Percentiles rank a stretch among this genome's conserved stretches.
Conservation (phyloP, 2,888 invertebrate genomes). For the Drosophila mettleri region DNA sequence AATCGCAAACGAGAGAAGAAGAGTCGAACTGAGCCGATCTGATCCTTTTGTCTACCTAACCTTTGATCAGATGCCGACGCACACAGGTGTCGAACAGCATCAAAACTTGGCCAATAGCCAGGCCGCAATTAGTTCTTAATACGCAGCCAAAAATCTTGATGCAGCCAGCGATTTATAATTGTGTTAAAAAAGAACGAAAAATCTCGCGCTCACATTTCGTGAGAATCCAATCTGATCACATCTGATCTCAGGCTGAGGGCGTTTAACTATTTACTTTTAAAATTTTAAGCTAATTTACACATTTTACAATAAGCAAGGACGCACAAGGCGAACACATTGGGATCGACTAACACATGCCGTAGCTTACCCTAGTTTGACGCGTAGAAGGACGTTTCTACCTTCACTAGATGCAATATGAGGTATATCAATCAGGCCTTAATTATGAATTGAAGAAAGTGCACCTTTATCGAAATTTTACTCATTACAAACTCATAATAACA, state of each 20-base stretch:
- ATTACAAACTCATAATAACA: no score
- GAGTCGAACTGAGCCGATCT: conserved; percentile 8
- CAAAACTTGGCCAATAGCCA: conserved; percentile 54
- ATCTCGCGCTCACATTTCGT: conserved; percentile 63
- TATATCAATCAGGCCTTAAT: not conserved
- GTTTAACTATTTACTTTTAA: conserved; percentile 65
- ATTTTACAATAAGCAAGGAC: conserved; percentile 43
- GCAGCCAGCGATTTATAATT: conserved; percentile 71
- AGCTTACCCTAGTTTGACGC: no score
- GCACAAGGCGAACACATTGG: not conserved
- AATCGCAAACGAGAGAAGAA: conserved; percentile 73
- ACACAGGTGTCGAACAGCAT: conserved; percentile 62
- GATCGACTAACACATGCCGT: not conserved
- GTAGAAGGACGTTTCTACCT: not conserved
- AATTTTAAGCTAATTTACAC: conserved; percentile 78
- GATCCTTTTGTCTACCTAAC: conserved; percentile 45
- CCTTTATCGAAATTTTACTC: no score
- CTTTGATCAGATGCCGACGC: conserved; percentile 74
- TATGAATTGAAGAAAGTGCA: no score
- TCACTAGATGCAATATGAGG: no score
- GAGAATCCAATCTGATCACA: conserved; percentile 47
- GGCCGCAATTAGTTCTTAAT: conserved; percentile 80
- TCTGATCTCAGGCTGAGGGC: conserved; percentile 46
- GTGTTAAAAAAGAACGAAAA: conserved; percentile 58
- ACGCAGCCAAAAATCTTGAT: conserved; percentile 42